phyloP scores from a whole-genome alignment of 2,113 vertebrate genomes.

The Arothron firmamentum region DNA sequence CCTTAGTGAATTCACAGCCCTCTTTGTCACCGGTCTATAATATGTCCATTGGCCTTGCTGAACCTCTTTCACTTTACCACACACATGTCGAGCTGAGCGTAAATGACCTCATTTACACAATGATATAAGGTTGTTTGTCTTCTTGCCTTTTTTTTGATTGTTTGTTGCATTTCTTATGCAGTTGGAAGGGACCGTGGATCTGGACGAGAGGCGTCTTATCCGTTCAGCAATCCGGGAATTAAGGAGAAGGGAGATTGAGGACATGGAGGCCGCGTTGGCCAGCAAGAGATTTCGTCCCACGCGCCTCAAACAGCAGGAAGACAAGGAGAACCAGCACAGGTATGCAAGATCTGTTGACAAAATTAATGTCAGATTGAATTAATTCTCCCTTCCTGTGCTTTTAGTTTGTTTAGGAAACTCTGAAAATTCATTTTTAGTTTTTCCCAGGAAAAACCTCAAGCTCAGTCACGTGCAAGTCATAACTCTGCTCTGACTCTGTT shows the following conservation, averaged over 20 bases:
- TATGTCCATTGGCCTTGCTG: conserved; percentile 5
- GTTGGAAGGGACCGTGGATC: conserved; percentile 87
- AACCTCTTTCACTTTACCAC: conserved; percentile 16
- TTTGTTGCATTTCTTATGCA: conserved; percentile 41
- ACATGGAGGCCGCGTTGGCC: conserved; percentile 85
- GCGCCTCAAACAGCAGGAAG: conserved; percentile 74
- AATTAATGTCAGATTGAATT: too few relatives aligned
- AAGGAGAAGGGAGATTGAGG: conserved; percentile 86
- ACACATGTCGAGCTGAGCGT: not conserved
- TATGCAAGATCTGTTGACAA: conserved; percentile 31
- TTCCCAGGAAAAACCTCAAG: conserved; percentile 1
- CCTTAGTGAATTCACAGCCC: conserved; percentile 41
- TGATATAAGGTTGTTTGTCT: not conserved
- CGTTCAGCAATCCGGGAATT: conserved; percentile 89
- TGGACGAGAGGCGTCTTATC: conserved; percentile 88
- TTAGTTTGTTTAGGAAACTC: too few relatives aligned
- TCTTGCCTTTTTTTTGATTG: conserved; percentile 3
- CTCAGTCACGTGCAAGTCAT: conserved; percentile 15
- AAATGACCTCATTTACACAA: too few relatives aligned
- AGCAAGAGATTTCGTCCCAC: conserved; percentile 90
- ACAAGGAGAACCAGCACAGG: conserved; percentile 95
- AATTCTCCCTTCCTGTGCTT: too few relatives aligned
- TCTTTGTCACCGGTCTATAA: conserved; percentile 46
- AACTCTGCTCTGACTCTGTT: not conserved
- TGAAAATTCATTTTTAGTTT: not conserved